phyloP scores from a whole-genome alignment of 53 echinoderm and acorn worm species.

The Temnopleurus reevesii region DNA sequence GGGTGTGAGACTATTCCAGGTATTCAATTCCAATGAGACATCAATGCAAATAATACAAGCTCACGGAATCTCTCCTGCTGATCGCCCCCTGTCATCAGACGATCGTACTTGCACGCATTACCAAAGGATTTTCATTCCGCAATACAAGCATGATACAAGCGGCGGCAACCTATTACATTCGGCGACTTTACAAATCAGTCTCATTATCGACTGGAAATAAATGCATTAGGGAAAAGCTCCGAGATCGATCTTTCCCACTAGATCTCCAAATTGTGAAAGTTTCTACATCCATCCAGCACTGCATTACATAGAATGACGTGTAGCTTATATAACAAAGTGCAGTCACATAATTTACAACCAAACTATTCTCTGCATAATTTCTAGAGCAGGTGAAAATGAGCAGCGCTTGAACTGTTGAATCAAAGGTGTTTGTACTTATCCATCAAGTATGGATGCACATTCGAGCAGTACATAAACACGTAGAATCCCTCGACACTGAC shows the following conservation, averaged over 20 bases:
- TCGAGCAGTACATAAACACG: neutral
- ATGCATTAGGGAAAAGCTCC: conserved; percentile 40
- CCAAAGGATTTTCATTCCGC: neutral
- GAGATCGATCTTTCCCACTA: conserved; percentile 22
- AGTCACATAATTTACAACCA: neutral
- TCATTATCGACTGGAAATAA: conserved; percentile 24
- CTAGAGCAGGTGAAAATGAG: neutral
- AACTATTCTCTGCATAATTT: neutral
- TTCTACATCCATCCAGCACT: conserved; percentile 5
- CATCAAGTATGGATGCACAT: neutral
- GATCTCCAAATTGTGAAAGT: neutral
- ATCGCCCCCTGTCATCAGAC: neutral
- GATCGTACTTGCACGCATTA: neutral
- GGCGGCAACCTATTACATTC: conserved; percentile 28
- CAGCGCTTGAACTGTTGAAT: no score
- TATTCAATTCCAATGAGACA: conserved; percentile 12
- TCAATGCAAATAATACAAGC: neutral
- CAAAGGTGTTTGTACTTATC: neutral
- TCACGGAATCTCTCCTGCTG: neutral
- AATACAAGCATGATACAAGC: conserved; percentile 28
- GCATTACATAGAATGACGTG: neutral
- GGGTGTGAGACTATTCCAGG: neutral
- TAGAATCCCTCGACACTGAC: neutral
- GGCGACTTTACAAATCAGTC: conserved; percentile 53
- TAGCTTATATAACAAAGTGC: neutral